Evolutionary conservation across 2,888 invertebrate genomes (phyloP).

Genomic region (Phyto melanocephala): DNA sequence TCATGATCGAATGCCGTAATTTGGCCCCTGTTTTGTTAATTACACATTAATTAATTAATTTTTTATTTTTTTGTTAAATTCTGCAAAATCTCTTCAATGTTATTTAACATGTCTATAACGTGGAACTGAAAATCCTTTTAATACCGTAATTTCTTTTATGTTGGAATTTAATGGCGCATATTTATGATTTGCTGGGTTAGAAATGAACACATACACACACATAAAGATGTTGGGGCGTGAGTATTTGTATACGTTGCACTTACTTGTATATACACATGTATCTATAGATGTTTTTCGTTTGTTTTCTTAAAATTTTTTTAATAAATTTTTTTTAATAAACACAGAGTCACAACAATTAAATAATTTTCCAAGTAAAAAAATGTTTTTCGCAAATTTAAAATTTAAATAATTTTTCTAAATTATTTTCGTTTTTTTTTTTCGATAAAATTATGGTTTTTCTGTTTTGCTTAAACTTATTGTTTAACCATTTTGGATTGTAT

Average conservation of each 20-base stretch:
- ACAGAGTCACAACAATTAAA: conserved; percentile 58
- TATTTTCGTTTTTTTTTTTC: conserved; percentile 18
- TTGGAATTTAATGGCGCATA: neutral
- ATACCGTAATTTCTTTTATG: neutral
- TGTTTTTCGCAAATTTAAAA: conserved; percentile 24
- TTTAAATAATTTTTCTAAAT: neutral
- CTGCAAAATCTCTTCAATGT: too few relatives aligned
- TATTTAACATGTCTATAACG: too few relatives aligned
- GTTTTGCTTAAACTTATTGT: conserved; percentile 47
- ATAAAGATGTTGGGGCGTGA: neutral
- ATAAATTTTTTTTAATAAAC: conserved; percentile 15
- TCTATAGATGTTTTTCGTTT: neutral
- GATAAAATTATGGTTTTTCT: conserved; percentile 2
- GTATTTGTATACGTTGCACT: conserved; percentile 1
- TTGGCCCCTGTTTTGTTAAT: too few relatives aligned
- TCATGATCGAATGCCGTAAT: too few relatives aligned
- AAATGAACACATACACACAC: neutral
- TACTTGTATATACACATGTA: conserved; percentile 18
- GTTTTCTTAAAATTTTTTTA: neutral
- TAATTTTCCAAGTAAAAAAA: conserved; percentile 51
- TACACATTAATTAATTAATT: too few relatives aligned
- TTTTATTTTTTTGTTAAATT: too few relatives aligned
- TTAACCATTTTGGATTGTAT: conserved; percentile 29
- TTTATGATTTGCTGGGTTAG: conserved; percentile 44
- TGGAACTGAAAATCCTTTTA: neutral